A percentile compares a stretch with the other conserved stretches of the same genome.
Evolutionary conservation across 2,797 vertebrate species (phyloP).

Genomic region (Limosa lapponica): DNA sequence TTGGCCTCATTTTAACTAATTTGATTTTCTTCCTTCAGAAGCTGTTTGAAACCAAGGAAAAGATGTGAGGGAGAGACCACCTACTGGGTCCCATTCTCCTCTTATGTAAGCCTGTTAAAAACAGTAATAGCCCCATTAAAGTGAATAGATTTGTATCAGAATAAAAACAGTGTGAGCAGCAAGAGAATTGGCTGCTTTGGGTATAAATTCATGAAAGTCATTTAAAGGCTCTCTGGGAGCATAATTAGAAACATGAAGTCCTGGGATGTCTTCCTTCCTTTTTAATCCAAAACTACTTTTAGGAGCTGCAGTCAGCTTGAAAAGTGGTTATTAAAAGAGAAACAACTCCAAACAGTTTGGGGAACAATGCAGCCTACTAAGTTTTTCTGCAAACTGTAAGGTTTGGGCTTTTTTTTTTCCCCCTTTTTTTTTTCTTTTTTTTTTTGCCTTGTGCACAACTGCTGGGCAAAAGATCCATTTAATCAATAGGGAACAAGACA

Average conservation of each 20-base stretch:
- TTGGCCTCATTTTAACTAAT: not conserved
- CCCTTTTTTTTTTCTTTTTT: not conserved
- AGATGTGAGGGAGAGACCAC: not conserved
- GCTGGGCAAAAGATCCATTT: not conserved
- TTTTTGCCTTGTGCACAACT: no score
- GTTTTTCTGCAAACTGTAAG: not conserved
- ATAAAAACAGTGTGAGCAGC: conserved; percentile 41
- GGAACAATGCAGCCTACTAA: not conserved
- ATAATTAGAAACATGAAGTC: conserved; percentile 62
- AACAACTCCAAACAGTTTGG: not conserved
- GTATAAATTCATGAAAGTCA: conserved; percentile 36
- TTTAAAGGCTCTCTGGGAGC: conserved; percentile 57
- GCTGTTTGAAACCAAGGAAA: not conserved
- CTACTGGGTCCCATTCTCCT: not conserved
- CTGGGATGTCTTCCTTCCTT: conserved; percentile 51
- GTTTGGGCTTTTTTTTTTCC: not conserved
- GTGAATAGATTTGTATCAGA: conserved; percentile 30
- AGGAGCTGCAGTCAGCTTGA: conserved; percentile 22
- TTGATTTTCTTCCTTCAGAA: not conserved
- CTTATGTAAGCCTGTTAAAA: conserved; percentile 24
- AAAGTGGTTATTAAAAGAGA: conserved; percentile 27
- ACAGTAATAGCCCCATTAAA: conserved; percentile 39
- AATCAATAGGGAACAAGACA: not conserved
- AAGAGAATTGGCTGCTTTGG: conserved; percentile 35
- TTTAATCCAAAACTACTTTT: conserved; percentile 35